Percentiles rank a stretch among this genome's conserved stretches.
Conservation (phyloP, 2,113 vertebrate species). For the Rhipidura dahli region DNA sequence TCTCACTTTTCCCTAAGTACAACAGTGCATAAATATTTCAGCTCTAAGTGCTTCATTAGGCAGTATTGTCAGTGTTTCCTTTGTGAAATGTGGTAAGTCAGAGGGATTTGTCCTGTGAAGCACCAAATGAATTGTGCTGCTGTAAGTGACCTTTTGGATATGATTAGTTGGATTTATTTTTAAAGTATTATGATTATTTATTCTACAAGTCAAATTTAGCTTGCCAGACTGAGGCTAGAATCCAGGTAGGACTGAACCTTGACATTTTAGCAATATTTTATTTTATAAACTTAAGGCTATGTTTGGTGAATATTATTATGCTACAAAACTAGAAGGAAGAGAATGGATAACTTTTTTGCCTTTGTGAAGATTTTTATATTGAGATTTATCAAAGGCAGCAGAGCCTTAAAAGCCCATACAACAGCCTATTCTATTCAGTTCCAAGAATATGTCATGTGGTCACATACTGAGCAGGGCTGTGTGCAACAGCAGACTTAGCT, state of each 20-base stretch:
- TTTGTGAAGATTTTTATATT: background rate
- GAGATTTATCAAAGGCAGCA: constrained; percentile 28
- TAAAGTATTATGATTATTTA: background rate
- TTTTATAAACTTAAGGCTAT: background rate
- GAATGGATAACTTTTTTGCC: background rate
- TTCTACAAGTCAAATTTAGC: background rate
- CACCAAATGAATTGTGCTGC: background rate
- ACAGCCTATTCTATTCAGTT: constrained; percentile 44
- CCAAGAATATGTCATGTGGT: constrained; percentile 63
- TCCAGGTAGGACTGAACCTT: background rate
- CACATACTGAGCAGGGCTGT: constrained; percentile 32
- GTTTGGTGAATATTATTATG: background rate
- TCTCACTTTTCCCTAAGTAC: background rate
- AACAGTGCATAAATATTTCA: background rate
- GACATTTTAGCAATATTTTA: background rate
- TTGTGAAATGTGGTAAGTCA: background rate
- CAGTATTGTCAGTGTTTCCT: background rate
- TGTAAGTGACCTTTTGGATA: background rate
- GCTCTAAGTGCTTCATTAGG: background rate
- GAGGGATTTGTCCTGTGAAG: background rate
- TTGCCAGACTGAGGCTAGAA: background rate
- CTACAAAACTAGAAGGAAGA: background rate
- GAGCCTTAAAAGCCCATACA: constrained; percentile 24
- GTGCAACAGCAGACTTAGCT: constrained; percentile 28
- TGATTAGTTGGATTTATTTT: background rate